Evolutionary conservation across 2,113 vertebrate species (phyloP).

Genomic region (Platichthys flesus): DNA sequence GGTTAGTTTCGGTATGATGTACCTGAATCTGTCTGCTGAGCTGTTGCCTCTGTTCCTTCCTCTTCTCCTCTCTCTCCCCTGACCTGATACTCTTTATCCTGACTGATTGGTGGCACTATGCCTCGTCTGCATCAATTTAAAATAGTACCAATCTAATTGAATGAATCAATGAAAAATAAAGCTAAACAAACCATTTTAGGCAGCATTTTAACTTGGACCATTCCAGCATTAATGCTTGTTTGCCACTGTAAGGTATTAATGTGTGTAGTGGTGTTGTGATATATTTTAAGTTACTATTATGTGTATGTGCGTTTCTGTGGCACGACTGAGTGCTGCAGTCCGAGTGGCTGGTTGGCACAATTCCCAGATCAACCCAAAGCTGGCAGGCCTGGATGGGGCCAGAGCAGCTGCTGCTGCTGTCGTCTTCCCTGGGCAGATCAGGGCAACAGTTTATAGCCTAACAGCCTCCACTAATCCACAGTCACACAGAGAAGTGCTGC

Average conservation of each 20-base stretch:
- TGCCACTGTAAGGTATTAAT: neutral
- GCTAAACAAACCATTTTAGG: neutral
- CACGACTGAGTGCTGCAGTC: conserved; percentile 49
- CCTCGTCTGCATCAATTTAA: neutral
- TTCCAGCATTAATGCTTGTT: neutral
- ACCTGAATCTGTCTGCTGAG: neutral
- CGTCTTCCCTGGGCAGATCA: conserved; percentile 48
- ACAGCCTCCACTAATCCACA: conserved; percentile 55
- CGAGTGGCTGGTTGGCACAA: conserved; percentile 63
- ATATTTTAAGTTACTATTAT: conserved; percentile 6
- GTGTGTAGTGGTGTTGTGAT: neutral
- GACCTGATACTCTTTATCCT: conserved; percentile 3
- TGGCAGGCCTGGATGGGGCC: conserved; percentile 52
- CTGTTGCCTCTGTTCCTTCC: neutral
- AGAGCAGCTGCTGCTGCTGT: conserved; percentile 48
- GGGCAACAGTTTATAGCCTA: conserved; percentile 46
- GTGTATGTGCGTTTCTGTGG: conserved; percentile 25
- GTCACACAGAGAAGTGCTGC: conserved; percentile 47
- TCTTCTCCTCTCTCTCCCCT: neutral
- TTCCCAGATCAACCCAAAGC: conserved; percentile 59
- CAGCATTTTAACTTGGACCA: neutral
- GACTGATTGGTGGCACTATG: neutral
- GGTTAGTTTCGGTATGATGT: conserved; percentile 6
- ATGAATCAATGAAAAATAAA: neutral
- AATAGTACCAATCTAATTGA: neutral